phyloP scores from a whole-genome alignment of 2,797 vertebrate species.

The Ibycter americanus region DNA sequence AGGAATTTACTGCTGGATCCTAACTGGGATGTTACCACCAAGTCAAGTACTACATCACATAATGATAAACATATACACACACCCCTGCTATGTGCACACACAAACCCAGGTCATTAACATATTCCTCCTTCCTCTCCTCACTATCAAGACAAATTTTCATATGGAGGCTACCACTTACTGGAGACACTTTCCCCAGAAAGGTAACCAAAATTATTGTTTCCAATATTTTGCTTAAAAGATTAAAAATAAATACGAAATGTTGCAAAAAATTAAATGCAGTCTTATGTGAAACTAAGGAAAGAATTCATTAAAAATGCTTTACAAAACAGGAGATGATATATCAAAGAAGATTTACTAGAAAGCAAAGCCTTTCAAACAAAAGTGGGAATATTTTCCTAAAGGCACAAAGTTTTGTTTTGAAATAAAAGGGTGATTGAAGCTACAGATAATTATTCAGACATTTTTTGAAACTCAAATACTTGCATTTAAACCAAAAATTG shows the following conservation, averaged over 20 bases:
- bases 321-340: neutral
- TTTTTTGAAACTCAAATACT: neutral
- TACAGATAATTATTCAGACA: neutral
- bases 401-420: neutral
- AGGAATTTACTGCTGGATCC: neutral
- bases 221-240: neutral
- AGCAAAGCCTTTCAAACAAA: neutral
- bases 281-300: neutral
- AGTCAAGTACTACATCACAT: neutral
- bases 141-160: neutral
- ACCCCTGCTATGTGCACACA: accelerated
- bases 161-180: neutral
- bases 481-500: neutral
- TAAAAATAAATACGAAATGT: neutral
- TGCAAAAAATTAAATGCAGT: neutral
- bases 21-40: neutral
- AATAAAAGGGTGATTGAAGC: neutral
- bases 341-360: neutral
- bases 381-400: neutral
- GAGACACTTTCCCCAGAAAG: neutral
- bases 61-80: neutral
- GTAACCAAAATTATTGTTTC: neutral
- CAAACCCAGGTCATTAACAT: neutral
- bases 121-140: neutral
- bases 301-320: neutral